phyloP scores from a whole-genome alignment of 1,140 invertebrate species.

The Triops cancriformis region DNA sequence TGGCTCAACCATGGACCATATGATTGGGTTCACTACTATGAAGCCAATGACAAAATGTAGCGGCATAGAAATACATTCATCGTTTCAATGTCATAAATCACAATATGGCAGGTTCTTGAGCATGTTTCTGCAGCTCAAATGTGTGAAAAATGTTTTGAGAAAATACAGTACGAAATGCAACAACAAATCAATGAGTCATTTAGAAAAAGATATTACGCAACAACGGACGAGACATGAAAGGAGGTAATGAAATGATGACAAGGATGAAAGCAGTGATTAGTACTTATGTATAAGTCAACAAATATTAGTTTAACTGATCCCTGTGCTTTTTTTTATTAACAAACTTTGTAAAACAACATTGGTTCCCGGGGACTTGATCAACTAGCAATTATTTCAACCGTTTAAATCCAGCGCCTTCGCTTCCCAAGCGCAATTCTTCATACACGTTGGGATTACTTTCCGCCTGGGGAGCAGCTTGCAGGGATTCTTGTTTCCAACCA shows the following conservation, averaged over 20 bases:
- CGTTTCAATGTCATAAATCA: neutral
- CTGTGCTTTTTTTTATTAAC: neutral
- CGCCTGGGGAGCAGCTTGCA: slow-evolving; percentile 40
- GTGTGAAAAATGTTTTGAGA: neutral
- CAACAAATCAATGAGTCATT: neutral
- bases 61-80: neutral
- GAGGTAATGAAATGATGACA: slow-evolving; percentile 10
- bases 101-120: slow-evolving; percentile 10
- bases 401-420: slow-evolving; percentile 67
- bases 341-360: neutral
- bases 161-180: neutral
- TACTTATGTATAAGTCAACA: neutral
- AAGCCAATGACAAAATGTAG: neutral
- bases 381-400: slow-evolving; percentile 44
- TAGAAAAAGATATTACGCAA: neutral
- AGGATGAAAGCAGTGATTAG: neutral
- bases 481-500: slow-evolving; percentile 48
- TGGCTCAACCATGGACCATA: neutral
- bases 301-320: neutral
- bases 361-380: neutral
- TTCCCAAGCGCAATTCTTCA: slow-evolving; percentile 66
- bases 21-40: neutral
- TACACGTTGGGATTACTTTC: slow-evolving; percentile 65
- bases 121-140: neutral
- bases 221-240: neutral